These are phyloP conservation scores for Drosophila acutilabella DNA, from an alignment of 2,888 invertebrate genomes.

Conservation along the genomic window DNA sequence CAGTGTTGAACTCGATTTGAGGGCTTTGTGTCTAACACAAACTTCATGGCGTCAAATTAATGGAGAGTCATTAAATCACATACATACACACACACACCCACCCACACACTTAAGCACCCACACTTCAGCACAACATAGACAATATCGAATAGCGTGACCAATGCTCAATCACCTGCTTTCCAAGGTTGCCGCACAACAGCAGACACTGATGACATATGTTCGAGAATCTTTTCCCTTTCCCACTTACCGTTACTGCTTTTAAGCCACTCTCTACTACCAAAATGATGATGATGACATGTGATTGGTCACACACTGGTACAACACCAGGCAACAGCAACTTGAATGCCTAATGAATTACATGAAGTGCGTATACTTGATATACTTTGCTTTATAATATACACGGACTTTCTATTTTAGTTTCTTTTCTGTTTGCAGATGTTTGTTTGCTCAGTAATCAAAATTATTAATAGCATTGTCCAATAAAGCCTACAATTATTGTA, in stretches of 20 bases:
- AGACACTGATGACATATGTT: slow-evolving; percentile 32
- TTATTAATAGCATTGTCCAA: not conserved
- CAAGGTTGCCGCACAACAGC: slow-evolving; percentile 23
- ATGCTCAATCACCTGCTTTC: slow-evolving; percentile 47
- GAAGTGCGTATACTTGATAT: not conserved
- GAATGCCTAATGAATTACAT: slow-evolving; percentile 15
- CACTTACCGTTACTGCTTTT: not conserved
- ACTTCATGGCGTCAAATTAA: slow-evolving; percentile 51
- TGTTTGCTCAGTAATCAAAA: not conserved
- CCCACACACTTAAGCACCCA: slow-evolving; percentile 16
- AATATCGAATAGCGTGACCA: slow-evolving; percentile 51
- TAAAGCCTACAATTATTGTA: slow-evolving; percentile 4
- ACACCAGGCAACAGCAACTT: slow-evolving; percentile 25
- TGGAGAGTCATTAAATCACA: slow-evolving; percentile 62
- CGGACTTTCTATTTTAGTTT: not conserved
- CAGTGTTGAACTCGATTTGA: slow-evolving; percentile 19
- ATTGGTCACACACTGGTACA: slow-evolving; percentile 34
- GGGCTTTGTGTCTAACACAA: slow-evolving; percentile 11
- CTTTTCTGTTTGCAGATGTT: not conserved
- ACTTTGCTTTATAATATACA: not conserved
- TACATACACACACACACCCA: slow-evolving; percentile 24
- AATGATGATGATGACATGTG: slow-evolving; percentile 33
- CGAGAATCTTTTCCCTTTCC: not conserved
- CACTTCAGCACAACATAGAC: slow-evolving; percentile 3
- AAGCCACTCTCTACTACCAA: not conserved